Base-by-base conservation (phyloP, 2,888 invertebrate species). In the Hololepta plana region DNA sequence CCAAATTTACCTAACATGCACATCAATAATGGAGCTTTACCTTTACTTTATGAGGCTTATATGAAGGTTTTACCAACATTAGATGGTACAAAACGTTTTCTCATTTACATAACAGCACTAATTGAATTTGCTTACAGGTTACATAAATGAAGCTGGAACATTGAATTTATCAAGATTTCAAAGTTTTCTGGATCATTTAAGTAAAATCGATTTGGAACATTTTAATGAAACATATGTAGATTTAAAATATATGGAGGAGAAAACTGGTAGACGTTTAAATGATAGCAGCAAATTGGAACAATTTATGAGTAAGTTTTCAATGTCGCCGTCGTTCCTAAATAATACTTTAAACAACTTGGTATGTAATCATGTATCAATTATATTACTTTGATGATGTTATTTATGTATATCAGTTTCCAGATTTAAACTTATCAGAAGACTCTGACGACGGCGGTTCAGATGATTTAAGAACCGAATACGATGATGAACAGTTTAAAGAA, bases 1-100 rank as follows among this genome's bases (percentile, higher is more conserved):
- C 96, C 96, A 1, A 73, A 93, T 59, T 61, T 96, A 35, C 96
- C 96, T 3, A 76, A 90, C 53, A 66, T 98, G 51, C 90, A 96
- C 52, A 96, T 98, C 37, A 71, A 72, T 38, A 77, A 81, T 44
- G 87, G 88, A 44, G 88, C 90, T 8, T 55, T 96, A 35, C 82
- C 90, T 0, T 49, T 81, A 33, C 59, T 98, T 20, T 95, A 90
- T 56, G 67, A 70, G 42, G 77, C 77, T 1, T 95, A 98, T 53
- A 90, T 77, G 57, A 67, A 71, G 24, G 72, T 90, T 17, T 59
- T 93, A 41, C 90, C 90, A 2, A 69, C 69, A 17, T 61, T 95
- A 37, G 79, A 76, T 53, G 95, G 91, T 77, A 51, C 57, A 59
- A 34, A 20, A 12, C 6, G 11, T 17, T 22, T 15, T n/a, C n/a